Evolutionary conservation across 2,113 vertebrate species (phyloP).

Genomic region (Gavialis gangeticus): DNA sequence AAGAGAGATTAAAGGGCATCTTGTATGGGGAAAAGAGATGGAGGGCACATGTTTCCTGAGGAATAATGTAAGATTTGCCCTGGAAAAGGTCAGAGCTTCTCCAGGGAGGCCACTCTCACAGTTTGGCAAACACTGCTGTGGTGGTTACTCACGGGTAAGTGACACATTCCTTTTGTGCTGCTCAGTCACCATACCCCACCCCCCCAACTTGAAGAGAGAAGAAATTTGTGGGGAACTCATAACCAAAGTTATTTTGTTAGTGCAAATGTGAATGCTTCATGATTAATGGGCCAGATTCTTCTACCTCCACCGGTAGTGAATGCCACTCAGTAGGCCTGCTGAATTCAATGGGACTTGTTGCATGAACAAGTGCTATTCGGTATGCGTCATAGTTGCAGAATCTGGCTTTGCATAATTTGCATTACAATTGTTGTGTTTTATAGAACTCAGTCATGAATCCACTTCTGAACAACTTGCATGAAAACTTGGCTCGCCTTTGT

Average conservation of each 20-base stretch:
- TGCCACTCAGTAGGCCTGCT: constrained; percentile 10
- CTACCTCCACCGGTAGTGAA: neutral
- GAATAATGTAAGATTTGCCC: neutral
- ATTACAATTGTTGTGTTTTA: constrained; percentile 33
- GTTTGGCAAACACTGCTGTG: constrained; percentile 29
- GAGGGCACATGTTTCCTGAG: neutral
- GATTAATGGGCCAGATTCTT: neutral
- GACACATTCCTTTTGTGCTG: constrained; percentile 44
- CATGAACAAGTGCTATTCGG: constrained; percentile 46
- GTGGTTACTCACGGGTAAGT: constrained; percentile 29
- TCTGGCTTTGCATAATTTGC: constrained; percentile 40
- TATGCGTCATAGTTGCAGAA: neutral
- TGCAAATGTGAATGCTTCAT: neutral
- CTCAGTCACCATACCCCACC: neutral
- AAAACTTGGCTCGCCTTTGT: constrained; percentile 44
- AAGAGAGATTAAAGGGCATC: neutral
- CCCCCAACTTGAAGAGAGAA: neutral
- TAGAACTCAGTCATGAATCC: neutral
- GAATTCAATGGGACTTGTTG: constrained; percentile 49
- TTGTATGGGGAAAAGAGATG: neutral
- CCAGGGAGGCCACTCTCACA: neutral
- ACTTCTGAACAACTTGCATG: neutral
- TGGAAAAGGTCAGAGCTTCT: constrained; percentile 17
- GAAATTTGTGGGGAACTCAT: neutral
- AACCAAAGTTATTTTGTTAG: neutral